Evolutionary conservation across 53 echinoderm and acorn worm genomes (phyloP).

Genomic region (Mesocentrotus franciscanus): DNA sequence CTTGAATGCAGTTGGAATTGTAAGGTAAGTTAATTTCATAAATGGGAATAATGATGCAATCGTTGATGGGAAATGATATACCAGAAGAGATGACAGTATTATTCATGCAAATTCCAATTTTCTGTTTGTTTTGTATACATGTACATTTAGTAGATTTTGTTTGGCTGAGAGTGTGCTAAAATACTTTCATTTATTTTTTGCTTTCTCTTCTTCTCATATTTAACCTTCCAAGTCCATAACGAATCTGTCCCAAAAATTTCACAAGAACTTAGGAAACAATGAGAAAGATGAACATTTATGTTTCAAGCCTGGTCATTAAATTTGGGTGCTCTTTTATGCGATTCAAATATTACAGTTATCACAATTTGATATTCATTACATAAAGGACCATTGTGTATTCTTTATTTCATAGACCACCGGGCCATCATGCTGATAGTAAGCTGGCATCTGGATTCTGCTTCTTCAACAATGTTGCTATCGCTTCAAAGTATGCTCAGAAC

Average conservation of each 20-base stretch:
- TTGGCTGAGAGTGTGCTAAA: too few relatives aligned
- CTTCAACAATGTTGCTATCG: conserved; percentile 94
- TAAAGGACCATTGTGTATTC: neutral
- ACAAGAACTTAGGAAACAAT: too few relatives aligned
- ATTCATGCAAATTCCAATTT: too few relatives aligned
- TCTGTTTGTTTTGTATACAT: too few relatives aligned
- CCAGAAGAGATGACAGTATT: neutral
- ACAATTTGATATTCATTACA: neutral
- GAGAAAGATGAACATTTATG: neutral
- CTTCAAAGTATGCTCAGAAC: conserved; percentile 85
- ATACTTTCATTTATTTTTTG: too few relatives aligned
- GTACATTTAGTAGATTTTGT: too few relatives aligned
- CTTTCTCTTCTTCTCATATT: too few relatives aligned
- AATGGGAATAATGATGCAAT: neutral
- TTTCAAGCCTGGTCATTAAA: neutral
- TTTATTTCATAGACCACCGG: conserved; percentile 81
- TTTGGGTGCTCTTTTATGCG: neutral
- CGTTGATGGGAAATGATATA: neutral
- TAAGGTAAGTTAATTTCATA: conserved; percentile 38
- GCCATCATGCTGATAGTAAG: conserved; percentile 90
- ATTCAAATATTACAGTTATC: neutral
- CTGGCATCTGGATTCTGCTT: conserved; percentile 92
- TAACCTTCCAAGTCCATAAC: too few relatives aligned
- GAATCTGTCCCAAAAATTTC: too few relatives aligned
- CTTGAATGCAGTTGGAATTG: conserved; percentile 50